These are phyloP conservation scores for Camponotus floridanus DNA, from an alignment of 1,140 invertebrate genomes.

Conservation along the genomic window DNA sequence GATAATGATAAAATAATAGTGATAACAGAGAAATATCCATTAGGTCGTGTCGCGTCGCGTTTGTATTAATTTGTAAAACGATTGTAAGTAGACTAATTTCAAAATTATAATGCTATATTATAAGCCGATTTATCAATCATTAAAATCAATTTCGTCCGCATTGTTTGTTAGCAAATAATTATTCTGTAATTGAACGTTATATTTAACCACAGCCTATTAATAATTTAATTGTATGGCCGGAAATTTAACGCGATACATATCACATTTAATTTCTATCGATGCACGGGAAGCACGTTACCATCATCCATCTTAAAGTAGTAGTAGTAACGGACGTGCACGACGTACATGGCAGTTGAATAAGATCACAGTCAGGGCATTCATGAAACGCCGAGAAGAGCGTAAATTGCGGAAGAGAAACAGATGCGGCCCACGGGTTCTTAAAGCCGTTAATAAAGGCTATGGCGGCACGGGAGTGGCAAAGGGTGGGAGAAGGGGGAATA, in stretches of 20 bases:
- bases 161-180: slow-evolving; percentile 48
- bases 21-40: slow-evolving; percentile 22
- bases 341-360: background rate
- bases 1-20: slow-evolving; percentile 28
- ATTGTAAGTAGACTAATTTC: slow-evolving; percentile 50
- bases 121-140: slow-evolving; percentile 64
- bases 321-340: background rate
- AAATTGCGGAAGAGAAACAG: slow-evolving; percentile 67
- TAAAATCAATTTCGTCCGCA: slow-evolving; percentile 61
- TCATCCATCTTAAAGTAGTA: background rate
- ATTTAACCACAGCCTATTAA: slow-evolving; percentile 44
- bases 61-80: slow-evolving; percentile 45
- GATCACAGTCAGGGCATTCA: background rate
- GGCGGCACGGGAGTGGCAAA: background rate
- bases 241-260: slow-evolving; percentile 15
- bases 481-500: background rate
- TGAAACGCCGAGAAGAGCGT: slow-evolving; percentile 43
- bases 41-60: slow-evolving; percentile 26
- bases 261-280: slow-evolving; percentile 45
- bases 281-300: background rate
- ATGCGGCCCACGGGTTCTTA: slow-evolving; percentile 36
- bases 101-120: slow-evolving; percentile 61
- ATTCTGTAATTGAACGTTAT: slow-evolving; percentile 50
- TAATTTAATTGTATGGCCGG: slow-evolving; percentile 23
- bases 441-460: slow-evolving; percentile 64